phyloP scores from a whole-genome alignment of 2,888 invertebrate genomes.

The Eubasilissa splendida region DNA sequence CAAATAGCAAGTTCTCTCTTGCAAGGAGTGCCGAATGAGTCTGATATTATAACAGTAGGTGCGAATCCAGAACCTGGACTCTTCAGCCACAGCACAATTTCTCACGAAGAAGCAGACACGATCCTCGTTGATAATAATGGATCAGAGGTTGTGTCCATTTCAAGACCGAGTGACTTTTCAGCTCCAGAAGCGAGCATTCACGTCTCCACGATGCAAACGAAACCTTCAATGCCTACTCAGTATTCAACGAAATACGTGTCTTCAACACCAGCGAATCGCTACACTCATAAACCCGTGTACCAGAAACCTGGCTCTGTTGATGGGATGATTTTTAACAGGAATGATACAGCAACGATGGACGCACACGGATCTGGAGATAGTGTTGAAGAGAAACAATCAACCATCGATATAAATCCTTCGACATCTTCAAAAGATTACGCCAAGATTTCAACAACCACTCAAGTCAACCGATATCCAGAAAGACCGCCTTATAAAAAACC shows the following conservation, averaged over 20 bases:
- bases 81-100: constrained; percentile 73
- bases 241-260: constrained; percentile 62
- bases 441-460: not conserved
- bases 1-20: constrained; percentile 64
- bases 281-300: constrained; percentile 67
- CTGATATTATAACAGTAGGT: constrained; percentile 65
- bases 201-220: constrained; percentile 70
- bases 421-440: constrained; percentile 13
- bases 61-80: constrained; percentile 61
- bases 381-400: constrained; percentile 16
- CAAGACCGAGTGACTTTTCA: constrained; percentile 70
- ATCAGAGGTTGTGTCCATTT: constrained; percentile 71
- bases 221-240: constrained; percentile 66
- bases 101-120: constrained; percentile 77
- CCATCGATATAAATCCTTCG: not conserved
- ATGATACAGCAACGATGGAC: not conserved
- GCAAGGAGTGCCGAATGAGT: constrained; percentile 41
- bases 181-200: constrained; percentile 65
- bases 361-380: not conserved
- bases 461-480: not conserved
- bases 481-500: constrained; percentile 66
- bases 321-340: not conserved
- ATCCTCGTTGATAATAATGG: constrained; percentile 75
- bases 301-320: not conserved
- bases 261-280: constrained; percentile 63